Base-by-base conservation (phyloP, 2,888 invertebrate species). In the Chaitophorus viminalis region DNA sequence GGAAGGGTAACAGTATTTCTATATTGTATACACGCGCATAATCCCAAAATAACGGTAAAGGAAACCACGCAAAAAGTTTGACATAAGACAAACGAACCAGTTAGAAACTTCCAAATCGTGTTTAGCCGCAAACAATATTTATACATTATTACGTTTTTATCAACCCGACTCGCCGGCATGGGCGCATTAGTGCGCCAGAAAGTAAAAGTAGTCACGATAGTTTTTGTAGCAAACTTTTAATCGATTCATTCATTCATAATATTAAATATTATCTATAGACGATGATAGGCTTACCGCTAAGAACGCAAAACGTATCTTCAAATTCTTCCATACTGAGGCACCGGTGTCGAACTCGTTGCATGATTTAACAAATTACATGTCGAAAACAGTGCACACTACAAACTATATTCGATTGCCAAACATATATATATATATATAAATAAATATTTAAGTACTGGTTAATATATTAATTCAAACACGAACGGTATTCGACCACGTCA, bases 101-200 rank as follows among this genome's bases (percentile, higher is more conserved):
- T 84, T 84, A 84, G 84, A 84, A 84, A 84, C 84, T 84, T 46
- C 76, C 60, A 25, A 83, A 84, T 84, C 84, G 84, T 84, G 84
- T 84, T 46, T 84, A 68, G 84, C 84, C 84, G 36, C 84, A 76
- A 84, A 84, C 84, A n/a, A 84, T 76, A 76, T 76, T 83, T 74
- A 33, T 31, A 52, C 14, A 70, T 54, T 82, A 74, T 82, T 54
- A 54, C 29, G 29, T 83, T 83, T 75, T 83, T 82, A 52, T 52
- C 33, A 60, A 83, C 36, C 36, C 33, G 60, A 11, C 52, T 1
- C 54, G 36, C n/a, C 33, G 36, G 18, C 52, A n/a, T n/a, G 8
- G 74, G 54, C 60, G 33, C 65, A 46, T n/a, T 29, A 29, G 83
- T 39, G 60, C 25, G 39, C 31, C 65, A 68, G 68, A 85, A 85